Conservation (phyloP, 2,888 invertebrate species). For the Drosophila silvestris region DNA sequence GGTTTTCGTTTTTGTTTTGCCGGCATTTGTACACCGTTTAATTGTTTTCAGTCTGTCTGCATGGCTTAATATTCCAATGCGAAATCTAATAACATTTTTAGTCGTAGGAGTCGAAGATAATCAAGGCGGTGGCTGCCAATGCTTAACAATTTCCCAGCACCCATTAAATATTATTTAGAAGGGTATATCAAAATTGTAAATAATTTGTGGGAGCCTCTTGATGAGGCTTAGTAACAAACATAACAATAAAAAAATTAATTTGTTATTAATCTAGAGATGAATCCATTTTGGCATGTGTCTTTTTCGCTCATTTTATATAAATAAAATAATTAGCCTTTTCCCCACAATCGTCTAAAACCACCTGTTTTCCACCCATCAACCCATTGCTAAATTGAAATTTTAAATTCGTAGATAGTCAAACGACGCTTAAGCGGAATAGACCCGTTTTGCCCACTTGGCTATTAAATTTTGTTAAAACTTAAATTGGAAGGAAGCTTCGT, state of each 20-base stretch:
- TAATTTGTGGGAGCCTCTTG: background rate
- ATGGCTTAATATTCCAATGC: slow-evolving; percentile 32
- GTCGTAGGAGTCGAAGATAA: slow-evolving; percentile 54
- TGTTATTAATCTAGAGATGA: background rate
- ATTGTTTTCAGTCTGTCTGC: slow-evolving; percentile 36
- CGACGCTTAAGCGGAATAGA: background rate
- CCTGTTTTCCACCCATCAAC: background rate
- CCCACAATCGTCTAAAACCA: background rate
- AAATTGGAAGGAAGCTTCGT: background rate
- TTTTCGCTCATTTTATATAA: background rate
- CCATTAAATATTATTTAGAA: background rate
- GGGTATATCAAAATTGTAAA: background rate
- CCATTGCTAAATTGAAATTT: background rate
- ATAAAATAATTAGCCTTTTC: background rate
- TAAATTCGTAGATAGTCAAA: background rate
- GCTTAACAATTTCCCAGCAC: background rate
- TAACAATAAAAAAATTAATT: background rate
- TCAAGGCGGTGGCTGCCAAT: background rate
- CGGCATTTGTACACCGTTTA: slow-evolving; percentile 67
- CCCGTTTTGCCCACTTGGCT: background rate
- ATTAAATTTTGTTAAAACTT: background rate
- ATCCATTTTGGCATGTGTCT: background rate
- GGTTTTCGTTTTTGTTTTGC: slow-evolving; percentile 59
- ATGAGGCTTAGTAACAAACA: background rate
- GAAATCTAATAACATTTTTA: slow-evolving; percentile 49